Percentiles rank a stretch among this genome's conserved stretches.
Conservation (phyloP, 2,113 vertebrate genomes). For the Callaeas wilsoni region DNA sequence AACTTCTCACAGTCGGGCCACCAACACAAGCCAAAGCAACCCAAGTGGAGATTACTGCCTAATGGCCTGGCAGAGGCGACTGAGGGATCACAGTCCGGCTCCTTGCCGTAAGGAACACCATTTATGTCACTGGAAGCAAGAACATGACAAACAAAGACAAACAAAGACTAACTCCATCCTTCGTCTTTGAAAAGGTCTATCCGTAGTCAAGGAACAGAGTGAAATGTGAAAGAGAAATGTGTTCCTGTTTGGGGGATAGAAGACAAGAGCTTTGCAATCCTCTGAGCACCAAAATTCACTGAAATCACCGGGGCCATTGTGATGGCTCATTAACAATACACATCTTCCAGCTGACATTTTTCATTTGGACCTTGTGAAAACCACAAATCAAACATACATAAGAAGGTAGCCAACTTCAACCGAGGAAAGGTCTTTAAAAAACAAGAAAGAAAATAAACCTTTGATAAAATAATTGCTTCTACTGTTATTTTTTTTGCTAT, state of each 20-base stretch:
- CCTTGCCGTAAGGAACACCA: background rate
- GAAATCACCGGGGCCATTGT: constrained; percentile 37
- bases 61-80: background rate
- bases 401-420: constrained; percentile 58
- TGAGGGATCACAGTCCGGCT: background rate
- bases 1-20: background rate
- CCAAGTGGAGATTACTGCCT: background rate
- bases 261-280: background rate
- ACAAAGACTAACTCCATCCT: background rate
- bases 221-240: background rate
- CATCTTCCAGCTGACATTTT: constrained; percentile 54
- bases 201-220: background rate
- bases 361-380: constrained; percentile 53
- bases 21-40: background rate
- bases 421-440: constrained; percentile 56
- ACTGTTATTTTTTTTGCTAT: constrained; percentile 73
- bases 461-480: constrained; percentile 79
- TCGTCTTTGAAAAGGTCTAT: constrained; percentile 7
- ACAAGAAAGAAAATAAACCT: constrained; percentile 68
- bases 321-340: constrained; percentile 66
- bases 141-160: background rate
- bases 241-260: background rate
- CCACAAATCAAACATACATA: constrained; percentile 63
- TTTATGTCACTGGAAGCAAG: background rate
- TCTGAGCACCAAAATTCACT: constrained; percentile 36